Evolutionary conservation across 2,888 invertebrate species (phyloP), one percentile per base, ranked within the genome.

Genomic region (Beris chalybata): DNA sequence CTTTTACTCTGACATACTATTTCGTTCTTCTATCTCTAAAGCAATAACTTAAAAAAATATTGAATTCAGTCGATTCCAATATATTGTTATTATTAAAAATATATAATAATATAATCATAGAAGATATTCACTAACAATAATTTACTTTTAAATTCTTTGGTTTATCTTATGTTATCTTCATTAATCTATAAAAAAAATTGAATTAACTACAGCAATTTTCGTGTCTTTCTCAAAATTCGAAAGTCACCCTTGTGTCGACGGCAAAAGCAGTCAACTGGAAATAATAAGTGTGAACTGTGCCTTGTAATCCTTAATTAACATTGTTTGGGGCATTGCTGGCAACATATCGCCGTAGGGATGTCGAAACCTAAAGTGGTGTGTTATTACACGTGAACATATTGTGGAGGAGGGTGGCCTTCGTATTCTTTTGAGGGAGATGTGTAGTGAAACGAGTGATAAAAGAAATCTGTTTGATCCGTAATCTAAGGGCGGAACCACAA

Each of bases 251-350:
- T 44, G 38, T 29, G 12, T 13, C 29, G 13, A 15, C n/a, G 15
- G 47, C 47, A 50, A 65, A 50, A 29, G 30, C 61, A 70, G 54
- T 70, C 70, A 66, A 67, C 63, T 65, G 58, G 67, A 70, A 70
- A 70, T 65, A 70, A 68, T 65, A 68, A 70, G 70, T 70, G 70
- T 67, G 65, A 67, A 63, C 65, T 50, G 48, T 43, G 57, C 61
- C 69, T 63, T 69, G 67, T 69, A 68, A 68, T 70, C 68, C 68
- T 67, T 68, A 70, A 70, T 70, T 70, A 70, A 70, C 70, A 65
- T 68, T 70, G 70, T 70, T 70, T 70, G 70, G 55, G 70, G 70
- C 65, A 61, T 47, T 56, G 55, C 56, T 45, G 22, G 65, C 55
- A 65, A 65, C 61, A 61, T 65, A 54, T 56, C 56, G 48, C 38